Evolutionary conservation across 2,113 vertebrate species (phyloP), one percentile per base, ranked within the genome.

Genomic region (Anthoscopus minutus): DNA sequence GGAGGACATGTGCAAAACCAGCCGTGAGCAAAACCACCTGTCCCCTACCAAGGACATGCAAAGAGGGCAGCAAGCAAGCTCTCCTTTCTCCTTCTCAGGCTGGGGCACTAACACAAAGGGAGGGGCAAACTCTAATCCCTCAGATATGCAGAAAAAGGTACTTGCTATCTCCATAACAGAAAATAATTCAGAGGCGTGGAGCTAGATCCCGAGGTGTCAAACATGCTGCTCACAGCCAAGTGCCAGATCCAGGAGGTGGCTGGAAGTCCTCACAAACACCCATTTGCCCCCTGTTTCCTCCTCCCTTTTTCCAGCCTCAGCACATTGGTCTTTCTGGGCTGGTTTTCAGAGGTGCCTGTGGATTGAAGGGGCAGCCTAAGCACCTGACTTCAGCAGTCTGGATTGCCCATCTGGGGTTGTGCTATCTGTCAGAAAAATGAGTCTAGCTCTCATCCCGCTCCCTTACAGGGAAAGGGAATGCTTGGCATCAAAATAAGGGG

Each of bases 341-440:
- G 47, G 28, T 65, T 92, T 85, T 95, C 92, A 65, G 76, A 94
- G 82, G 82, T 90, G 88, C 79, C 64, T 80, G 71, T 42, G 64
- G 82, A 95, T 88, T 64, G 76, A 95, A 90, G 76, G 79, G 67
- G 80, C 56, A 88, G 88, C 58, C 71, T 73, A 33, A 86, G 86
- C 88, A 95, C 93, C 88, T 95, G 93, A 94, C 50, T 96, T 89
- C 66, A 81, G 76, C 83, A 73, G 79, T 57, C 67, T 77, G 86
- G 64, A 77, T 81, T 47, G 76, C 54, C 95, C 79, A 40, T 74
- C 90, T 92, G 56, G 51, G 77, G 58, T 25, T 62, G 76, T 17
- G 42, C 38, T 58, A 19, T 53, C 66, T 31, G 71, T 87, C 92
- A 77, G 56, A 86, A 93, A 65, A 69, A 3, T 1, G 1, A 40